Percentiles rank a stretch among this genome's conserved stretches.
Conservation (phyloP, 1,140 invertebrate genomes). For the Drosophila nigrodunni region DNA sequence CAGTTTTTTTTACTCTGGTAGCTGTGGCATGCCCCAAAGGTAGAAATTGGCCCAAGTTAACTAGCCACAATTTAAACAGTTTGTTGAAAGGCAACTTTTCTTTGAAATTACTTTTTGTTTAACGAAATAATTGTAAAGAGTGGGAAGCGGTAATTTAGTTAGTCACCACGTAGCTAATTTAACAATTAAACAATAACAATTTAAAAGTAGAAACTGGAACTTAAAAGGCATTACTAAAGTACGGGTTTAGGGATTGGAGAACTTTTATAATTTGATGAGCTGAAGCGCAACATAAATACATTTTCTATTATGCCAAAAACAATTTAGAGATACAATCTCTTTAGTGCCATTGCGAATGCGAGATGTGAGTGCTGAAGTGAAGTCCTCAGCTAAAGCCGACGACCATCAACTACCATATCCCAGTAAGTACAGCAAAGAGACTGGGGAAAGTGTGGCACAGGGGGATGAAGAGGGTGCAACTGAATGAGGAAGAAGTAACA, state of each 20-base stretch:
- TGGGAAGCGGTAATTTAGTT: too few species aligned
- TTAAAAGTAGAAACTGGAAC: neutral
- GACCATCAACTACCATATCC: constrained; percentile 31
- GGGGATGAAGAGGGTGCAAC: neutral
- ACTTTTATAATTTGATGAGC: constrained; percentile 2
- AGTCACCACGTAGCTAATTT: too few species aligned
- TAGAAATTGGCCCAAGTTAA: constrained; percentile 27
- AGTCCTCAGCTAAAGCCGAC: constrained; percentile 36
- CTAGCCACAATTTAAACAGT: constrained; percentile 26
- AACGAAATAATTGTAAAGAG: too few species aligned
- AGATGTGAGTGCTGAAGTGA: constrained; percentile 24
- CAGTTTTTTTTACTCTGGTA: constrained; percentile 2
- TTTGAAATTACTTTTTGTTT: neutral
- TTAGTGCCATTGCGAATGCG: constrained; percentile 12
- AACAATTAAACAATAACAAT: neutral
- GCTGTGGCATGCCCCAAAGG: constrained; percentile 38
- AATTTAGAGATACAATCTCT: constrained; percentile 69
- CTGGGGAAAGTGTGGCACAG: neutral
- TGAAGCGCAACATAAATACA: constrained; percentile 49
- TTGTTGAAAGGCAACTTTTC: constrained; percentile 20
- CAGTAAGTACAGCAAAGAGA: constrained; percentile 30
- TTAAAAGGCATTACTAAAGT: neutral
- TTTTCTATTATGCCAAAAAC: constrained; percentile 62
- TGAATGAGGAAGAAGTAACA: neutral
- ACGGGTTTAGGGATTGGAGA: neutral